Evolutionary conservation across 2,888 invertebrate species (phyloP), one percentile per base, ranked within the genome.

Genomic region (Stenoptilia bipunctidactyla): DNA sequence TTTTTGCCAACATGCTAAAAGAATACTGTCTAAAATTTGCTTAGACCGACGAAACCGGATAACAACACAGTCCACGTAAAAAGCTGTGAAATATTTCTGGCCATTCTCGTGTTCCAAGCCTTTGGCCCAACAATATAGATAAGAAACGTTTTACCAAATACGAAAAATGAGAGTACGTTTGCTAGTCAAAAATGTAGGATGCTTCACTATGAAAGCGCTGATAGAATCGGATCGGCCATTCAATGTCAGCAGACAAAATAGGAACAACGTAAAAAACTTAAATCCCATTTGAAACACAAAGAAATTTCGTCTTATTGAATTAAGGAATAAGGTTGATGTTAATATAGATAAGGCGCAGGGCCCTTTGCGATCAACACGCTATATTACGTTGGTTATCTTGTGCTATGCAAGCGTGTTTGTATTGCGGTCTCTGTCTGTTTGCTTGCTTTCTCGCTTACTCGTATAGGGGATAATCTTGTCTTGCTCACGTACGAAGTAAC

Each of bases 201-300:
- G 43, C 49, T 44, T 51, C 48, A 42, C 47, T 52, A 48, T 51
- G 48, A 56, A 56, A 62, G 52, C 58, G 61, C 63, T 64, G 67
- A 70, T 67, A 63, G 61, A 64, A 69, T 65, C 52, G 56, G 57
- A 66, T 66, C 58, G 64, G 52, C 61, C 56, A 58, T 58, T 63
- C 56, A 52, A 53, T 55, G 67, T 63, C 66, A 65, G 61, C 61
- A 54, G 45, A 33, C 30, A 37, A 41, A 50, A 51, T 37, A 15
- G 37, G 14, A 37, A 43, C 30, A 8, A 8, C 6, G 20, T 20
- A 20, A 20, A 20, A 20, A 20, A 20, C 20, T 20, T 20, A 20
- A 20, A 20, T 20, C 20, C 20, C 8, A 20, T 20, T 20, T 20
- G 8, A 8, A 20, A 3, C 8, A 8, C 20, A 20, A 20, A 8